Evolutionary conservation across 2,113 vertebrate genomes (phyloP).

Genomic region (Xiphophorus couchianus): DNA sequence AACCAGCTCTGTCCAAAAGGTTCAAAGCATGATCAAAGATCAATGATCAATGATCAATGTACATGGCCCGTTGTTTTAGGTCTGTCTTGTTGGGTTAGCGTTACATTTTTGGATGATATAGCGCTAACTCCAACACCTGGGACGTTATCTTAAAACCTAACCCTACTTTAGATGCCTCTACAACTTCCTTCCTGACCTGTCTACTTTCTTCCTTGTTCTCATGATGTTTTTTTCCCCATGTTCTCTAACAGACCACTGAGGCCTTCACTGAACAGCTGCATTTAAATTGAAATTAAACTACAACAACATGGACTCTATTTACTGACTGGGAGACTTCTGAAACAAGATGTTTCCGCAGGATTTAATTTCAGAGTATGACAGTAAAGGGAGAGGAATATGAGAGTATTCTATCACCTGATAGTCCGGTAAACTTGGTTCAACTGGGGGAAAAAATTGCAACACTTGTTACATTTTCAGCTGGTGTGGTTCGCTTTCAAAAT

Average conservation of each 20-base stretch:
- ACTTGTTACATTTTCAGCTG: no score
- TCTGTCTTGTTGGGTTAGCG: no score
- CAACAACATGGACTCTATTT: no score
- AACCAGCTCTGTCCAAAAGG: no score
- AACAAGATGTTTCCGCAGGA: neutral
- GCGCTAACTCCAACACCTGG: neutral
- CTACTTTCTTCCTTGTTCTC: neutral
- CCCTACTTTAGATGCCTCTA: neutral
- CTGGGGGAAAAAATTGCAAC: no score
- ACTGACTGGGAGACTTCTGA: neutral
- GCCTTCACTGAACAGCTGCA: neutral
- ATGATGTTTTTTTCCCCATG: neutral
- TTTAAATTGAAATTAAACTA: neutral
- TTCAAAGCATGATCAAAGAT: no score
- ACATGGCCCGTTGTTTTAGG: no score
- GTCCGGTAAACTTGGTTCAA: no score
- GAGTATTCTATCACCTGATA: no score
- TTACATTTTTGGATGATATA: neutral
- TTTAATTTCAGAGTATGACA: neutral
- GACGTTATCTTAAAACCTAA: neutral
- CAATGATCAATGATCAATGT: no score
- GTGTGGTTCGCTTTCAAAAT: no score
- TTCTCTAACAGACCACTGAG: neutral
- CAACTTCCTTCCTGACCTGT: neutral
- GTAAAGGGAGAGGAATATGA: neutral